Conservation (phyloP, 2,797 vertebrate genomes). For the Liasis olivaceus region DNA sequence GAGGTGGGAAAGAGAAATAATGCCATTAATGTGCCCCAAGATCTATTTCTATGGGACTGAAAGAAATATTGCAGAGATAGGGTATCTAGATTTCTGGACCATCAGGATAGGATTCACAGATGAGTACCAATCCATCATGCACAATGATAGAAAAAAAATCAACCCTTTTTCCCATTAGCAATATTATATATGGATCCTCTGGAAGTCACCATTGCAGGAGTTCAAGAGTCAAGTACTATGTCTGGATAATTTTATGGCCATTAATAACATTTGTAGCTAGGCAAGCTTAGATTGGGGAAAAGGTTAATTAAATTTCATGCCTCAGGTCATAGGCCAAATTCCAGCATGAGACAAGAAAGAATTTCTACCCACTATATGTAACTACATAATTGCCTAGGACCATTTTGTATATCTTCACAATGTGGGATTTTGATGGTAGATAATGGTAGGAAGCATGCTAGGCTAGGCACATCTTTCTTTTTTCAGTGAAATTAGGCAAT, state of each 20-base stretch:
- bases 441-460: background rate
- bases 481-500: background rate
- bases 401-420: slow-evolving; percentile 37
- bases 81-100: background rate
- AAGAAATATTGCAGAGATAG: background rate
- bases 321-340: slow-evolving; percentile 55
- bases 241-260: slow-evolving; percentile 66
- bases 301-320: slow-evolving; percentile 71
- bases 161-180: slow-evolving; percentile 47
- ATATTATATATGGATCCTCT: slow-evolving; percentile 35
- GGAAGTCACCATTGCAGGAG: slow-evolving; percentile 47
- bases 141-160: background rate
- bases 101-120: slow-evolving; percentile 4
- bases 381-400: slow-evolving; percentile 23
- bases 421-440: slow-evolving; percentile 1
- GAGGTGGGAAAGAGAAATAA: background rate
- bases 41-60: background rate
- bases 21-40: too few relatives aligned
- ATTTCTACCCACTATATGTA: slow-evolving; percentile 50
- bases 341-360: slow-evolving; percentile 41
- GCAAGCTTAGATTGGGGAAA: slow-evolving; percentile 58
- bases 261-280: slow-evolving; percentile 67
- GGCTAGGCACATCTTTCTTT: background rate
- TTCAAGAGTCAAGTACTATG: slow-evolving; percentile 66
- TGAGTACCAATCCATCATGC: background rate